Conservation (phyloP, 2,888 invertebrate species). For the Himalopsyche kuldschensis region DNA sequence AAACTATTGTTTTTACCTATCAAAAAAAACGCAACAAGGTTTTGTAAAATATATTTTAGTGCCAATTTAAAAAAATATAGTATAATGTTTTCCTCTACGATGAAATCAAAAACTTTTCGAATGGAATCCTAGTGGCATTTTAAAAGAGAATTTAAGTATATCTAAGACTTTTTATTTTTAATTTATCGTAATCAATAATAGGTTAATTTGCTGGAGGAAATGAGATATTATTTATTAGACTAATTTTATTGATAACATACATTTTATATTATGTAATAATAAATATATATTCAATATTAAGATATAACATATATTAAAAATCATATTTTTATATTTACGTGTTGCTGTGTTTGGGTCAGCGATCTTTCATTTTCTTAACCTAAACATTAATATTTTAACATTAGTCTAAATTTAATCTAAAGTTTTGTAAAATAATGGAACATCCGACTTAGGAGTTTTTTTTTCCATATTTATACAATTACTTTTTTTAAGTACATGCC, state of each 20-base stretch:
- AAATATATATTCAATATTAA: conserved; percentile 20
- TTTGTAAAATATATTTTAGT: conserved; percentile 1
- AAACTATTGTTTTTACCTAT: background rate
- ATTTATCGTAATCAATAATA: conserved; percentile 8
- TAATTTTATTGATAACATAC: conserved; percentile 40
- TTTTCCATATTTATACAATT: conserved; percentile 1
- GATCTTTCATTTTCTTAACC: conserved; percentile 29
- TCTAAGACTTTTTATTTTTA: background rate
- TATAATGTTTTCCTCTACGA: background rate
- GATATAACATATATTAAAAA: conserved; percentile 28
- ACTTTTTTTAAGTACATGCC: conserved; percentile 32
- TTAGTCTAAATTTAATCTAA: background rate
- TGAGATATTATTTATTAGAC: conserved; percentile 39
- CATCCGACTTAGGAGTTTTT: background rate
- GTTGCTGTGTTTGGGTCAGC: conserved; percentile 41
- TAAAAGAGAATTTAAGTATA: background rate
- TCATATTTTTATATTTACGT: conserved; percentile 23
- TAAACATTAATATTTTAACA: conserved; percentile 13
- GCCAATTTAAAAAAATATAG: conserved; percentile 1
- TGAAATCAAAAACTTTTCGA: background rate
- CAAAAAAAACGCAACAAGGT: background rate
- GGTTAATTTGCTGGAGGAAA: conserved; percentile 37
- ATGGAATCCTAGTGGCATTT: background rate
- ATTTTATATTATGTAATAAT: conserved; percentile 30
- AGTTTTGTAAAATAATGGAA: background rate